Percentiles rank a stretch among this genome's conserved stretches.
These are phyloP conservation scores for Nymphalis polychloros DNA, from an alignment of 2,888 invertebrate genomes.

Conservation along the genomic window DNA sequence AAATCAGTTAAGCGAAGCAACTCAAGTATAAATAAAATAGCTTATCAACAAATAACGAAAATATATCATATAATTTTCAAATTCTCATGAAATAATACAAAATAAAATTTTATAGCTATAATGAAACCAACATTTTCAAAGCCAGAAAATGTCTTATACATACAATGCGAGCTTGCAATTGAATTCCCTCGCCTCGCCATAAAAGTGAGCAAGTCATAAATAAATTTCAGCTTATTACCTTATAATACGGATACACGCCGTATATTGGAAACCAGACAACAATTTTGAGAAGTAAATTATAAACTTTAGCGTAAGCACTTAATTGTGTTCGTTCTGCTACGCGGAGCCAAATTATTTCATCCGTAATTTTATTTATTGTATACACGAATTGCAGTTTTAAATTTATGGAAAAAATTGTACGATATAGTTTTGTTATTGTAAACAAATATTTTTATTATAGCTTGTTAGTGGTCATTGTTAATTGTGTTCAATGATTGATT, in stretches of 20 bases:
- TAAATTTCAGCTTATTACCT: constrained; percentile 43
- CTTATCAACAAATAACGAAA: background rate
- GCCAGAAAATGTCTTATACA: constrained; percentile 21
- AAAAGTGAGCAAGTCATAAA: constrained; percentile 37
- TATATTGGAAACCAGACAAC: constrained; percentile 38
- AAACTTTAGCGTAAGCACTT: constrained; percentile 28
- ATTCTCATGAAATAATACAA: background rate
- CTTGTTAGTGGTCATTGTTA: background rate
- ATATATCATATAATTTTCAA: background rate
- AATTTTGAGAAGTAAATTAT: constrained; percentile 36
- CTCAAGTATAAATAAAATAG: background rate
- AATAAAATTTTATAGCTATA: constrained; percentile 7
- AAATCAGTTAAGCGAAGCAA: too few relatives aligned
- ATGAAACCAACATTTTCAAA: constrained; percentile 17
- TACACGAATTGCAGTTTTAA: background rate
- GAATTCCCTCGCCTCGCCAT: constrained; percentile 31
- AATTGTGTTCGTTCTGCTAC: constrained; percentile 12
- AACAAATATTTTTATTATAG: background rate
- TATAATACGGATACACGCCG: constrained; percentile 22
- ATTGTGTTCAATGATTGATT: background rate
- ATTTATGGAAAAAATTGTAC: background rate
- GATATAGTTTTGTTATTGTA: background rate
- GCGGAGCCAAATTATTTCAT: constrained; percentile 12
- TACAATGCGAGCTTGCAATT: constrained; percentile 22
- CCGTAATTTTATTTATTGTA: constrained; percentile 14